Base-by-base conservation (phyloP, 2,797 vertebrate genomes). In the Sebastes oblongus region DNA sequence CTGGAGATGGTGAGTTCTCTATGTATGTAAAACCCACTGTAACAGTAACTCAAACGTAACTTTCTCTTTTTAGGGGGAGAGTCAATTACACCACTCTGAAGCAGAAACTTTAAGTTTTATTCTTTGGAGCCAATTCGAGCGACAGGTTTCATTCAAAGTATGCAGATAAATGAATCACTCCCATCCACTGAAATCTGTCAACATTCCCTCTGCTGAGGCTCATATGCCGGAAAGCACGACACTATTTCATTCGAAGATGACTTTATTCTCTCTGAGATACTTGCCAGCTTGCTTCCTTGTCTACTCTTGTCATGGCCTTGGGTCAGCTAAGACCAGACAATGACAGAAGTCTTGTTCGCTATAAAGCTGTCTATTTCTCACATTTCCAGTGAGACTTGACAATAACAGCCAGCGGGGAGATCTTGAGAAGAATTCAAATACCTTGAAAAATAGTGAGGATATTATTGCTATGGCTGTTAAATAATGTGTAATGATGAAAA, bases 281-380 rank as follows among this genome's bases (percentile, higher is more conserved):
- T 73, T 60, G 30, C 70, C 72, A 59, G 71, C 27, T 65, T 54
- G 42, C 24, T 32, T 81, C 42, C 39, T 69, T 61, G 74, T 67
- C 25, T 62, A 3, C 72, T 59, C 56, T 59, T 60, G 66, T 55
- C 50, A 22, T 65, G 69, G 50, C 58, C 66, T 54, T 54, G 30
- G 36, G 13, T 71, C 50, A 81, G 72, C 54, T 56, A 55, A 85
- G 64, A 76, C 11, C 71, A 66, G 64, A 81, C 64, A 78, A 61
- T 72, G 66, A 56, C 77, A 75, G 50, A 60, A 30, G 66, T 80
- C 61, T 52, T 24, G 22, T 75, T 55, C 29, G 52, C 58, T 7
- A 16, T n/a, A 69, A 69, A 62, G 32, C 42, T 66, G 29, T 61
- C 66, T 42, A 54, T 79, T 77, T 62, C 61, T 50, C 66, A 65